Conservation (phyloP, 2,888 invertebrate genomes). For the Thalpophila matura region DNA sequence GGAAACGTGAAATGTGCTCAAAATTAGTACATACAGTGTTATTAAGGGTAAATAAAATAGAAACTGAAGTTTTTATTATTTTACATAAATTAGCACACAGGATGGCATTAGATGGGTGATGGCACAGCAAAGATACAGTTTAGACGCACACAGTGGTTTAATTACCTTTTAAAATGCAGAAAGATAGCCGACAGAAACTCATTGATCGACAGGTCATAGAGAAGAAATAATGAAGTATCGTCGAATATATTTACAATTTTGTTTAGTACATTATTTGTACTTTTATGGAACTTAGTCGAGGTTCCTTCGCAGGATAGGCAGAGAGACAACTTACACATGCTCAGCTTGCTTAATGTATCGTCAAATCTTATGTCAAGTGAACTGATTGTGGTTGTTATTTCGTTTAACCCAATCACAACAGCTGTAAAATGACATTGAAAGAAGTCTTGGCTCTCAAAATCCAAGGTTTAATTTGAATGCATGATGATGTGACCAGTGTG, state of each 20-base stretch:
- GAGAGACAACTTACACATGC: background rate
- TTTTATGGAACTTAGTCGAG: background rate
- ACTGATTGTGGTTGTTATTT: too few species aligned
- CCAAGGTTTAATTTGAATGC: too few species aligned
- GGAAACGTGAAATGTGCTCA: slow-evolving; percentile 44
- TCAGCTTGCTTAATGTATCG: too few species aligned
- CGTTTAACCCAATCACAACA: too few species aligned
- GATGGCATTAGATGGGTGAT: slow-evolving; percentile 33
- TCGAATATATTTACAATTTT: background rate
- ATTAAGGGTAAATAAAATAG: slow-evolving; percentile 3
- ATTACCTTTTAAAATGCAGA: slow-evolving; percentile 39
- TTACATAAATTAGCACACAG: slow-evolving; percentile 32
- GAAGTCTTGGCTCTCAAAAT: background rate
- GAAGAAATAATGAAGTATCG: background rate
- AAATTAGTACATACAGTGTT: slow-evolving; percentile 24
- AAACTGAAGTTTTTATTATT: background rate
- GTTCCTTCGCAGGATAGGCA: background rate
- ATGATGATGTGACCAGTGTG: too few species aligned
- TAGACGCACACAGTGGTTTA: slow-evolving; percentile 30
- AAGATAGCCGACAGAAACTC: slow-evolving; percentile 3
- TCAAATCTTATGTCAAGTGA: too few species aligned
- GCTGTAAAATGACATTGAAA: too few species aligned
- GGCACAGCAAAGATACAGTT: slow-evolving; percentile 16
- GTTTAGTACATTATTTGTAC: background rate
- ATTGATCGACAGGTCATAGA: slow-evolving; percentile 23